Evolutionary conservation across 1,140 invertebrate species (phyloP).

Genomic region (Eriocheir sinensis): DNA sequence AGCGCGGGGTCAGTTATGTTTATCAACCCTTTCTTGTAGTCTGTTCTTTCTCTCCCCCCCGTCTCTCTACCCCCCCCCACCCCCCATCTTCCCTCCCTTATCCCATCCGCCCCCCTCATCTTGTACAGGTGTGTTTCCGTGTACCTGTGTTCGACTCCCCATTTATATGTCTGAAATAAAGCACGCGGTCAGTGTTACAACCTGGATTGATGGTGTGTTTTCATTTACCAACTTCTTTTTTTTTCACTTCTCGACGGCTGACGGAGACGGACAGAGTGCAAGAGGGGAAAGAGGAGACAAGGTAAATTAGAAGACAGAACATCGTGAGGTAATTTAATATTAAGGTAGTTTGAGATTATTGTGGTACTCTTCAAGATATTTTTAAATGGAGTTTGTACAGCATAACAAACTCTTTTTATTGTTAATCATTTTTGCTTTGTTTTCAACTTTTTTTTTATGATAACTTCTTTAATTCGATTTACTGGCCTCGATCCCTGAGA

Average conservation of each 20-base stretch:
- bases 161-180: conserved; percentile 27
- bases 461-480: too few species aligned
- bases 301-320: too few species aligned
- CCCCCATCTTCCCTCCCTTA: neutral
- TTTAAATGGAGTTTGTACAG: too few species aligned
- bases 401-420: neutral
- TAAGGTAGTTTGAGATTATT: too few species aligned
- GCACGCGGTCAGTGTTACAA: conserved; percentile 10
- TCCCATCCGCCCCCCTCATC: neutral
- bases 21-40: too few species aligned
- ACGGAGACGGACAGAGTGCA: neutral
- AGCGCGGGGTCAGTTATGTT: too few species aligned
- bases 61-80: neutral
- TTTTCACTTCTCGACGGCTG: neutral
- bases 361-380: too few species aligned
- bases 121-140: conserved; percentile 4
- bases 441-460: too few species aligned
- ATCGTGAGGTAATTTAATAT: neutral
- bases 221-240: neutral
- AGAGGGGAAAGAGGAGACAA: neutral
- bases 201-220: neutral
- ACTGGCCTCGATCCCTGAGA: too few species aligned
- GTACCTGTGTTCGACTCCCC: conserved; percentile 11
- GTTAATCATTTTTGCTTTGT: too few species aligned
- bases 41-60: neutral